Conservation (phyloP, 2,888 invertebrate genomes). For the Chorisops tibialis region DNA sequence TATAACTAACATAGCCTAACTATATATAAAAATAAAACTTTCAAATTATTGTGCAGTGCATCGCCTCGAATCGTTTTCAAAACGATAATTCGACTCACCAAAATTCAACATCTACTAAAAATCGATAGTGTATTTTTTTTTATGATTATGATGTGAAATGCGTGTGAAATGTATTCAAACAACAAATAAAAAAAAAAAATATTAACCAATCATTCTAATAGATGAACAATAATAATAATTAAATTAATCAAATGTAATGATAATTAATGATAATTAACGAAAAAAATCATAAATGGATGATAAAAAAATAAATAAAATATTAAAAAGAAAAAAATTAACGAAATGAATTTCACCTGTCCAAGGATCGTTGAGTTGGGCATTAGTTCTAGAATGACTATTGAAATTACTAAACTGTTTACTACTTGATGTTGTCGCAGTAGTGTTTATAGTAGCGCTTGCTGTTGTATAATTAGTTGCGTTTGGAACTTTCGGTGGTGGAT, state of each 20-base stretch:
- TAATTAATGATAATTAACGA: constrained; percentile 14
- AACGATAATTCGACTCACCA: too few species aligned
- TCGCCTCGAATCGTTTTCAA: too few species aligned
- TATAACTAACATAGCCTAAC: too few species aligned
- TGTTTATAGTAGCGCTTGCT: neutral
- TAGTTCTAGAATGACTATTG: constrained; percentile 28
- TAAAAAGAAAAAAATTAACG: constrained; percentile 45
- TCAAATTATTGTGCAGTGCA: too few species aligned
- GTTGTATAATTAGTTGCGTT: constrained; percentile 15
- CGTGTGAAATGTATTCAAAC: neutral
- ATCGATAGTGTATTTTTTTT: too few species aligned
- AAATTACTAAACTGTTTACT: constrained; percentile 28
- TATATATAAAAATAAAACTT: too few species aligned
- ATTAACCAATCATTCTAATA: neutral
- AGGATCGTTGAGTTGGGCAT: constrained; percentile 34
- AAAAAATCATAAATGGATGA: constrained; percentile 37
- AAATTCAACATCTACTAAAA: too few species aligned
- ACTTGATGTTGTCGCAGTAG: constrained; percentile 23
- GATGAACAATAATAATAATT: neutral
- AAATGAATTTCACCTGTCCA: constrained; percentile 45
- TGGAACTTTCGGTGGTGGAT: constrained; percentile 33
- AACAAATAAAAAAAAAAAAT: neutral
- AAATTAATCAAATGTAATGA: constrained; percentile 43
- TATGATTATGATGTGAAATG: neutral
- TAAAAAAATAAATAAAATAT: constrained; percentile 49